These are phyloP conservation scores for Phalanger gymnotis DNA, from an alignment of 2,797 vertebrate genomes.

Conservation along the genomic window DNA sequence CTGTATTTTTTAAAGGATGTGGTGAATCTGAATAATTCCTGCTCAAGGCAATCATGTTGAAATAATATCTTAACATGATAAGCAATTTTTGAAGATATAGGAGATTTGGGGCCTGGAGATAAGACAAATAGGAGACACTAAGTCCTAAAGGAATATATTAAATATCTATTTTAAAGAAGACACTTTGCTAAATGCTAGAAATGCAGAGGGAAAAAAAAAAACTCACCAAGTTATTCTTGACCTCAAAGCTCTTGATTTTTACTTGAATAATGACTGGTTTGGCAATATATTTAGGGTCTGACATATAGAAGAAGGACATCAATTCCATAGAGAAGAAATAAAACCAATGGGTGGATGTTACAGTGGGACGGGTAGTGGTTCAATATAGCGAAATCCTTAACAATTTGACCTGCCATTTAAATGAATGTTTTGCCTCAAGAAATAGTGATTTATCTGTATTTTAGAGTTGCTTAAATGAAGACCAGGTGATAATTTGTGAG, in stretches of 20 bases:
- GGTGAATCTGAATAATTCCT: no score
- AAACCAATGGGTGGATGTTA: not conserved
- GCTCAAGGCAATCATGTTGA: no score
- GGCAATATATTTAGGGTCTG: not conserved
- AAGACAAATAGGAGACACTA: no score
- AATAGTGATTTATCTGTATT: not conserved
- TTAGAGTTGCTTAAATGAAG: not conserved
- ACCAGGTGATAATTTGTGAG: not conserved
- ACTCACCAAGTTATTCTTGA: not conserved
- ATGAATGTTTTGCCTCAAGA: not conserved
- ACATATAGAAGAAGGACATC: not conserved
- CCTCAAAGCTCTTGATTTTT: not conserved
- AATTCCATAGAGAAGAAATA: not conserved
- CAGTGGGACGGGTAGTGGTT: not conserved
- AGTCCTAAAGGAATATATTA: not conserved
- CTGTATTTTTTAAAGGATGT: no score
- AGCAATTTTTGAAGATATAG: no score
- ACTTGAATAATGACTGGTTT: not conserved
- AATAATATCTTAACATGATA: no score
- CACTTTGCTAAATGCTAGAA: not conserved
- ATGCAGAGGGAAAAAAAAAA: not conserved
- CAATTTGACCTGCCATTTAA: not conserved
- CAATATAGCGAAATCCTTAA: not conserved
- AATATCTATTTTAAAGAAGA: not conserved
- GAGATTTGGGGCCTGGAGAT: no score